A percentile compares a stretch with the other conserved stretches of the same genome.
Conservation (phyloP, 2,113 vertebrate genomes). For the Ursus arctos region DNA sequence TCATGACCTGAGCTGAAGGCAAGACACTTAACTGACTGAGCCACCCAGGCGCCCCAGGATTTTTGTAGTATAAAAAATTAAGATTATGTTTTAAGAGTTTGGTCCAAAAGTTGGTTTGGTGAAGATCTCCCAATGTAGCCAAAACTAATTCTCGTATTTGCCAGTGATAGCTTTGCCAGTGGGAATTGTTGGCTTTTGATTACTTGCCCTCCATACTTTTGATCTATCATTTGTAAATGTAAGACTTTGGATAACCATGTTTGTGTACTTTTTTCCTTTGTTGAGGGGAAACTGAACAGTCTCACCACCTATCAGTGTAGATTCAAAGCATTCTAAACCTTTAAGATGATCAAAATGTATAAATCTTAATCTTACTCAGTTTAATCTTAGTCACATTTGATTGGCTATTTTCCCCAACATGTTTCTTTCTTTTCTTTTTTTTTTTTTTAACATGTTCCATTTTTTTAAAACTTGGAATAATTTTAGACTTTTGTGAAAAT, state of each 20-base stretch:
- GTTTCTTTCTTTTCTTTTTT: not conserved
- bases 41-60: too few species aligned
- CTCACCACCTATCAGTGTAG: not conserved
- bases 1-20: too few species aligned
- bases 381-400: slow-evolving; percentile 53
- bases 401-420: not conserved
- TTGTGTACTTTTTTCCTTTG: slow-evolving; percentile 26
- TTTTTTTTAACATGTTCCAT: not conserved
- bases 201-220: not conserved
- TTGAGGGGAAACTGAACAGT: not conserved
- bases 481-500: slow-evolving; percentile 12
- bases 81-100: not conserved
- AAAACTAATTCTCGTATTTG: slow-evolving; percentile 19
- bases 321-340: slow-evolving; percentile 55
- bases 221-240: slow-evolving; percentile 26
- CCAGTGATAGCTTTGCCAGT: slow-evolving; percentile 10
- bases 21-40: too few species aligned
- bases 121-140: not conserved
- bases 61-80: slow-evolving; percentile 29
- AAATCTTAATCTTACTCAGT: not conserved
- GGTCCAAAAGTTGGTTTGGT: slow-evolving; percentile 44
- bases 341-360: slow-evolving; percentile 20
- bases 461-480: not conserved
- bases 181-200: slow-evolving; percentile 33
- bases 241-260: not conserved